Evolutionary conservation across 2,888 invertebrate species (phyloP).

Genomic region (Orthosia gracilis): DNA sequence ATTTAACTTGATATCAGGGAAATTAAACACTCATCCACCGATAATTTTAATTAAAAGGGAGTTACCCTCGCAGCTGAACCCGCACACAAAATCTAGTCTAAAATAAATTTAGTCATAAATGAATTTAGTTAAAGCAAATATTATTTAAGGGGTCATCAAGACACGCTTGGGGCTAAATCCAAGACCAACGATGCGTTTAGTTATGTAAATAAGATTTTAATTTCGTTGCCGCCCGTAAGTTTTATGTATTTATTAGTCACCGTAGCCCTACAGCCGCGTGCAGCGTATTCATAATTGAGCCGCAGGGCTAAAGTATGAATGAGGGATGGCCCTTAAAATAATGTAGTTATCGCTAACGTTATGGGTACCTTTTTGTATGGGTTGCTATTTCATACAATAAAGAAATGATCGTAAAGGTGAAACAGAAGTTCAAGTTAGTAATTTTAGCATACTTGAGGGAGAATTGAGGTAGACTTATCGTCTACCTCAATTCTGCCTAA

Average conservation of each 20-base stretch:
- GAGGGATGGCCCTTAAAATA: background rate
- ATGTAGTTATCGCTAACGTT: background rate
- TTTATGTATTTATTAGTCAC: conserved; percentile 28
- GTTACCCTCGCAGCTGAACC: too few relatives aligned
- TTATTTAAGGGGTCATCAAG: conserved; percentile 71
- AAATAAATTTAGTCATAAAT: too few relatives aligned
- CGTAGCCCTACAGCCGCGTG: background rate
- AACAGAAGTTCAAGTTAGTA: too few relatives aligned
- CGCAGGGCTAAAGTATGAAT: conserved; percentile 5
- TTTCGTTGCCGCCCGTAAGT: background rate
- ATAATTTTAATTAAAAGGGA: too few relatives aligned
- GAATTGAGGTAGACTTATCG: too few relatives aligned
- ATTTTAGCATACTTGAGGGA: too few relatives aligned
- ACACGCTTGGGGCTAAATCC: conserved; percentile 67
- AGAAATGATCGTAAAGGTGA: too few relatives aligned
- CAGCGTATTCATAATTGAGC: conserved; percentile 3
- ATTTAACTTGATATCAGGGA: background rate
- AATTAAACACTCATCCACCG: background rate
- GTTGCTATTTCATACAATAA: too few relatives aligned
- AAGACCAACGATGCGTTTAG: conserved; percentile 32
- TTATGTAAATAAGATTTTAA: conserved; percentile 36
- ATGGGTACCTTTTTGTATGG: too few relatives aligned
- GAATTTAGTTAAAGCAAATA: conserved; percentile 67
- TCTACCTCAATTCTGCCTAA: too few relatives aligned
- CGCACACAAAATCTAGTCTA: too few relatives aligned